phyloP scores from a whole-genome alignment of 1,140 invertebrate species.

The Neuroterus valhalla region DNA sequence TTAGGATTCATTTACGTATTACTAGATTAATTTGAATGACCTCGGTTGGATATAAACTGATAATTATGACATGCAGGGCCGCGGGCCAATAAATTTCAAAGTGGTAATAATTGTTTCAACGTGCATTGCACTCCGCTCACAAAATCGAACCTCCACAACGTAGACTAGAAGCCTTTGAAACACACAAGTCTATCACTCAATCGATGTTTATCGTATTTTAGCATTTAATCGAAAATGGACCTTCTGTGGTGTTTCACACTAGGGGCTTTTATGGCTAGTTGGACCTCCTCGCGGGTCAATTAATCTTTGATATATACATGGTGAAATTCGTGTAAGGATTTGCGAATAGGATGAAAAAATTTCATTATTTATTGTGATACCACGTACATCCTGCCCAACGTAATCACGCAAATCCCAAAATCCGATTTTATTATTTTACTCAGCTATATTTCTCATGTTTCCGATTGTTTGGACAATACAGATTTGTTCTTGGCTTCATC shows the following conservation, averaged over 20 bases:
- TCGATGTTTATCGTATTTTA: constrained; percentile 24
- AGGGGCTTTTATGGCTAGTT: constrained; percentile 4
- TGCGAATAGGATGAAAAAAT: neutral
- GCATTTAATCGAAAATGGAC: constrained; percentile 22
- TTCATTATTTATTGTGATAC: constrained; percentile 13
- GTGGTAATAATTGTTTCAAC: constrained; percentile 7
- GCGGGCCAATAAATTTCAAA: neutral
- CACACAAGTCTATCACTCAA: constrained; percentile 25
- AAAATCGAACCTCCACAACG: neutral
- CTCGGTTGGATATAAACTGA: neutral
- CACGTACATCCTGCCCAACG: neutral
- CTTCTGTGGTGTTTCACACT: neutral
- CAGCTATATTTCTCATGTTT: neutral
- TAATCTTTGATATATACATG: constrained; percentile 10
- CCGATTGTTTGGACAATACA: no score
- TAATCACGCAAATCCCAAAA: neutral
- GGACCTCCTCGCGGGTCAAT: neutral
- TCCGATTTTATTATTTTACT: neutral
- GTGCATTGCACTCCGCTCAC: neutral
- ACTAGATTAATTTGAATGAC: no score
- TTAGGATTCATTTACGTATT: no score
- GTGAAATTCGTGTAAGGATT: neutral
- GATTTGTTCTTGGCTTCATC: neutral
- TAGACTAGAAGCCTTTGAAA: constrained; percentile 16
- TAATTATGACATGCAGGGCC: neutral